phyloP scores from a whole-genome alignment of 53 echinoderm and acorn worm species.

The Hippasteria phrygiana region DNA sequence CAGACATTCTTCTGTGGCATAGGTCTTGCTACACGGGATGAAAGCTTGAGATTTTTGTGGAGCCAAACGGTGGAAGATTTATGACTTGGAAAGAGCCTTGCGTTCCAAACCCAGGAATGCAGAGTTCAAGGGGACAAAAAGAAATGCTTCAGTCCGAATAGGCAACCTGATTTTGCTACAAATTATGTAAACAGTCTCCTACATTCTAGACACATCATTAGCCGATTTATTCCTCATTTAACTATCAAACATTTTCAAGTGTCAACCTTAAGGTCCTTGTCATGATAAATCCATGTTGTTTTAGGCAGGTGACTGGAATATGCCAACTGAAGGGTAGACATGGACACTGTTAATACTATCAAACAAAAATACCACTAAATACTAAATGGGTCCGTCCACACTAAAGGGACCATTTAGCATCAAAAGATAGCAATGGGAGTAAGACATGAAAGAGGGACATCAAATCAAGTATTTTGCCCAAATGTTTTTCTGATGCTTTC shows the following conservation, averaged over 20 bases:
- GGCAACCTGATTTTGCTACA: not conserved
- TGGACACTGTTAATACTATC: too few relatives aligned
- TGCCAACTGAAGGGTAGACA: too few relatives aligned
- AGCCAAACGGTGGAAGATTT: not conserved
- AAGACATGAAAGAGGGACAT: too few relatives aligned
- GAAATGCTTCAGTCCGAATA: not conserved
- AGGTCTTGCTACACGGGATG: not conserved
- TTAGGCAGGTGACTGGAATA: too few relatives aligned
- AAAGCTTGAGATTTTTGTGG: not conserved
- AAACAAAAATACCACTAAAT: too few relatives aligned
- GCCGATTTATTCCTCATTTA: not conserved
- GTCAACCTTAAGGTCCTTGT: too few relatives aligned
- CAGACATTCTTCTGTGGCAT: not conserved
- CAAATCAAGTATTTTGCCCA: too few relatives aligned
- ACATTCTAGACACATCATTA: not conserved
- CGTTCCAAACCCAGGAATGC: not conserved
- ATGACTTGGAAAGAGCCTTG: not conserved
- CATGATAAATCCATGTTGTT: too few relatives aligned
- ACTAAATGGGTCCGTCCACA: too few relatives aligned
- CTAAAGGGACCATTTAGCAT: too few relatives aligned
- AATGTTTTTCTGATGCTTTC: too few relatives aligned
- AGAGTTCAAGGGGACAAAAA: not conserved
- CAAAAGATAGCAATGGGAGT: too few relatives aligned
- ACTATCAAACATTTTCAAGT: not conserved
- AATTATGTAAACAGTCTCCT: not conserved